Conservation (phyloP, 2,888 invertebrate genomes). For the Xestia xanthographa region DNA sequence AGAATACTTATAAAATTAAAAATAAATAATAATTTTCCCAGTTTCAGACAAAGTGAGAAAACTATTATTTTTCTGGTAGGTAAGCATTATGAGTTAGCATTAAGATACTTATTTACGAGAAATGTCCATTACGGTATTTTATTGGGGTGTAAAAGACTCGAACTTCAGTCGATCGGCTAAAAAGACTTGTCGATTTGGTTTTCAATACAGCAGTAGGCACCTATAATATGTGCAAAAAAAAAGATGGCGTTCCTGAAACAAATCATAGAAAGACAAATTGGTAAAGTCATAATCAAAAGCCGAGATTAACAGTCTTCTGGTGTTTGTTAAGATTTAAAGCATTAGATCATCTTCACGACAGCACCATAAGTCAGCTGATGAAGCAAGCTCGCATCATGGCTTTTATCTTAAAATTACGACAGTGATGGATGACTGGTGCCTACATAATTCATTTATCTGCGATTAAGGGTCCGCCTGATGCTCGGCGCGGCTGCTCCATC, state of each 20-base stretch:
- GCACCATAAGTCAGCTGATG: conserved; percentile 63
- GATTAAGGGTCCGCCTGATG: conserved; percentile 78
- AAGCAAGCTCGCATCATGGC: conserved; percentile 76
- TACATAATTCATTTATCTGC: conserved; percentile 86
- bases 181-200: background rate
- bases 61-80: background rate
- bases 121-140: background rate
- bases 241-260: background rate
- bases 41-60: background rate
- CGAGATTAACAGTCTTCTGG: background rate
- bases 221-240: background rate
- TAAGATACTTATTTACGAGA: background rate
- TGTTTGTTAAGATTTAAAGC: conserved; percentile 17
- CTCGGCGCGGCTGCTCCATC: conserved; percentile 68
- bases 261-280: conserved; percentile 7
- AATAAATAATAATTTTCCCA: background rate
- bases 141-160: background rate
- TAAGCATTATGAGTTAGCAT: background rate
- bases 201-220: background rate
- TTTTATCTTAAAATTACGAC: conserved; percentile 87
- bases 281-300: background rate
- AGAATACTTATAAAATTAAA: too few species aligned
- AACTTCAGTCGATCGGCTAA: background rate
- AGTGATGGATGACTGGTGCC: conserved; percentile 83
- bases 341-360: conserved; percentile 19